phyloP scores from a whole-genome alignment of 2,888 invertebrate genomes.

The Drosophila dives region DNA sequence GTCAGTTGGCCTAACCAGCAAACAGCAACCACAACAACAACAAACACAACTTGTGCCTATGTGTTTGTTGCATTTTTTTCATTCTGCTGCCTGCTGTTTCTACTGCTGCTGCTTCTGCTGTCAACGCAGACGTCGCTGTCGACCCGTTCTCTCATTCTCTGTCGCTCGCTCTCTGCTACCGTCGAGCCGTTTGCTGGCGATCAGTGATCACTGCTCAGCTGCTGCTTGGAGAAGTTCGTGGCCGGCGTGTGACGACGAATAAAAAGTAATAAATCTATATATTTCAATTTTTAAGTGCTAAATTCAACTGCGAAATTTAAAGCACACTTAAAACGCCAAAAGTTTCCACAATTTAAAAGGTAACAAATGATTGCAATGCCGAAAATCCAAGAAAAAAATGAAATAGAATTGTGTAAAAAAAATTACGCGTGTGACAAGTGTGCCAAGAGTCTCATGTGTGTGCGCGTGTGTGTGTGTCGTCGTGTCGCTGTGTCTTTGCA shows the following conservation, averaged over 20 bases:
- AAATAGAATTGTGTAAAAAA: slow-evolving; percentile 41
- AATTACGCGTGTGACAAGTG: slow-evolving; percentile 74
- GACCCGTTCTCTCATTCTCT: slow-evolving; percentile 6
- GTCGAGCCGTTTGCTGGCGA: slow-evolving; percentile 35
- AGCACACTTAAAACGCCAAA: slow-evolving; percentile 30
- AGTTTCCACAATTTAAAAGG: slow-evolving; percentile 34
- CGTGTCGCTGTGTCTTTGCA: slow-evolving; percentile 77
- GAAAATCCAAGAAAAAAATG: slow-evolving; percentile 6
- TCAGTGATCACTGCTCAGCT: slow-evolving; percentile 69
- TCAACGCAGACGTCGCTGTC: slow-evolving; percentile 15
- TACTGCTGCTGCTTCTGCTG: slow-evolving; percentile 19
- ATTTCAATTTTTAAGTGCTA: slow-evolving; percentile 48
- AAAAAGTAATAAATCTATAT: slow-evolving; percentile 39
- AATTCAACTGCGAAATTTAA: slow-evolving; percentile 31
- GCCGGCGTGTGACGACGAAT: slow-evolving; percentile 68
- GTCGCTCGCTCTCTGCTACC: slow-evolving; percentile 32
- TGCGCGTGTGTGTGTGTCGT: slow-evolving; percentile 20
- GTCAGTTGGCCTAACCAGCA: slow-evolving; percentile 57
- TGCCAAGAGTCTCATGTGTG: slow-evolving; percentile 25
- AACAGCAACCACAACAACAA: slow-evolving; percentile 34
- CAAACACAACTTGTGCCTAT: slow-evolving; percentile 31
- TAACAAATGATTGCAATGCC: slow-evolving; percentile 17
- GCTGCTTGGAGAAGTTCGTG: slow-evolving; percentile 71
- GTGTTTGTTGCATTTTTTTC: slow-evolving; percentile 71
- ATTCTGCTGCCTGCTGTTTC: slow-evolving; percentile 21